Percentiles rank a stretch among this genome's conserved stretches.
Conservation (phyloP, 2,888 invertebrate species). For the Temnothorax ravouxi region DNA sequence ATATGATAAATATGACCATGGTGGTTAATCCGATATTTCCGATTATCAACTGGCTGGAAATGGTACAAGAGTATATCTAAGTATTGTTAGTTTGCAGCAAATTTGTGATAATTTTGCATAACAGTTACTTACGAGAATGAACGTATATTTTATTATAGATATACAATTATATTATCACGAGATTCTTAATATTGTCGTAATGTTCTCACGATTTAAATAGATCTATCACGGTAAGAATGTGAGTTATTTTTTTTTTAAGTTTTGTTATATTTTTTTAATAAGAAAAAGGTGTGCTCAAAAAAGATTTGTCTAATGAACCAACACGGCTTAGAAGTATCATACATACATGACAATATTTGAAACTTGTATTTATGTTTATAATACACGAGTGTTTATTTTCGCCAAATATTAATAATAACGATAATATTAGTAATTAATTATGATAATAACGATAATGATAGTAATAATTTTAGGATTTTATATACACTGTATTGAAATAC, state of each 20-base stretch:
- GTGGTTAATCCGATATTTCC: background rate
- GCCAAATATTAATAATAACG: constrained; percentile 46
- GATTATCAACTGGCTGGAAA: background rate
- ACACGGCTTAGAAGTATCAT: background rate
- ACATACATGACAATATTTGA: constrained; percentile 49
- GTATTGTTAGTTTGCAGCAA: constrained; percentile 20
- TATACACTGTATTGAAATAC: constrained; percentile 27
- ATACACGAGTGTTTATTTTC: constrained; percentile 41
- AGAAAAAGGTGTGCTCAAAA: background rate
- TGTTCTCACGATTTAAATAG: constrained; percentile 23
- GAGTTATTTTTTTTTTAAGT: constrained; percentile 1
- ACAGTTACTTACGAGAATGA: constrained; percentile 3
- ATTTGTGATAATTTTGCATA: constrained; percentile 49
- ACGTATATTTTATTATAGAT: constrained; percentile 8
- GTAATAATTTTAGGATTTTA: constrained; percentile 46
- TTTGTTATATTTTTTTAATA: constrained; percentile 14
- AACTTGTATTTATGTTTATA: constrained; percentile 35
- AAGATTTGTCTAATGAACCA: background rate
- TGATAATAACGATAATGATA: constrained; percentile 26
- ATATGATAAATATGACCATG: background rate
- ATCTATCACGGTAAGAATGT: background rate
- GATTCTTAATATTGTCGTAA: constrained; percentile 1
- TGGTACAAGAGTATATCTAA: background rate
- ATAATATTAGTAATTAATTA: constrained; percentile 31
- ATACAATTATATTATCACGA: background rate